Evolutionary conservation across 1,140 invertebrate species (phyloP), one percentile per base, ranked within the genome.

Genomic region (Cardiocondyla obscurior): DNA sequence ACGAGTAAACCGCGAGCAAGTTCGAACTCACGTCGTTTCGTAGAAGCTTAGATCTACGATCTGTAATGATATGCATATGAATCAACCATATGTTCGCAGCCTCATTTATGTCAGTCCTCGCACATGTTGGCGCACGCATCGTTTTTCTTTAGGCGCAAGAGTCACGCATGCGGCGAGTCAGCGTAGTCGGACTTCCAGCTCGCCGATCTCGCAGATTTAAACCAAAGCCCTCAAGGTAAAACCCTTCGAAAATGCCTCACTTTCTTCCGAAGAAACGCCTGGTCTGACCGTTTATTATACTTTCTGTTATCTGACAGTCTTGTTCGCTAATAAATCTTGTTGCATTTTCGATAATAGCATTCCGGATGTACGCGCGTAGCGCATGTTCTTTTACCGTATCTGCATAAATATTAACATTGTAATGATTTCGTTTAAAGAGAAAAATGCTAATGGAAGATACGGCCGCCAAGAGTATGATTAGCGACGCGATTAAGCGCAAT

Each of bases 1-100:
- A 65, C 74, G 74, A 16, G n/a, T 39, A 42, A 79, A 67, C 74
- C 74, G 74, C 57, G 62, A 44, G 28, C 58, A 60, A 64, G 49
- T 69, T 42, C 46, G 36, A 67, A 42, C 33, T 53, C 46, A 25
- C 62, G 46, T 67, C 62, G 51, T 46, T 67, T 77, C 60, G 74
- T 67, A 76, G 62, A 77, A 51, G 46, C 60, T 79, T 62, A 19
- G 62, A 79, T 79, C 74, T 69, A 69, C 74, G 62, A 79, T 79
- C 74, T 79, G 69, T 79, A 79, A 79, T 79, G 62, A 79, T 79
- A 79, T 69, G 74, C 62, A 49, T 69, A 69, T 79, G 74, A 79
- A 79, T 79, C 74, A 79, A 69, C 74, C 74, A 79, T 79, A 79
- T 79, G 74, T 79, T 79, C 74, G 74, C 62, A 42, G 74, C 46